A percentile compares a stretch with the other conserved stretches of the same genome.
These are phyloP conservation scores for Ametastegia equiseti DNA, from an alignment of 2,888 invertebrate genomes.

Conservation along the genomic window DNA sequence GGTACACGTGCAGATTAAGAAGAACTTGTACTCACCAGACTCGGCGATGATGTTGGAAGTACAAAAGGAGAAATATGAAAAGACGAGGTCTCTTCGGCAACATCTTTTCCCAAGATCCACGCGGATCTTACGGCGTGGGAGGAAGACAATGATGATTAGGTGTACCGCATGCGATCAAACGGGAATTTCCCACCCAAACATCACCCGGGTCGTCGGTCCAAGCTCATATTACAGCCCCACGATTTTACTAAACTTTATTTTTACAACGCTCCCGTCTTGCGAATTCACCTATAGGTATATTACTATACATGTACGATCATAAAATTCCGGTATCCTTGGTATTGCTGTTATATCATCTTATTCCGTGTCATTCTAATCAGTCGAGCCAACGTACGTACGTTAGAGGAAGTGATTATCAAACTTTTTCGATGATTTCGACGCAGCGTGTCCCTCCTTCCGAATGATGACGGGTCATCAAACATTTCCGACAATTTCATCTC, in stretches of 20 bases:
- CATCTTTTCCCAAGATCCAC: slow-evolving; percentile 35
- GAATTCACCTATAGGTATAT: not conserved
- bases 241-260: not conserved
- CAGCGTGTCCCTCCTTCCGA: no score
- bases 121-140: not conserved
- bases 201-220: not conserved
- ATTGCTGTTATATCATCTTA: not conserved
- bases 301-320: not conserved
- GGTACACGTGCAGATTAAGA: not conserved
- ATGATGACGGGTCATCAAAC: no score
- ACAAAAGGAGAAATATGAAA: slow-evolving; percentile 33
- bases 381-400: no score
- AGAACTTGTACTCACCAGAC: slow-evolving; percentile 25
- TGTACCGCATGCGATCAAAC: slow-evolving; percentile 1
- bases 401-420: no score
- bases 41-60: slow-evolving; percentile 28
- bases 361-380: not conserved
- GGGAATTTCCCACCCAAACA: not conserved
- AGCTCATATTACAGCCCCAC: not conserved
- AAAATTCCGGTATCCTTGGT: not conserved
- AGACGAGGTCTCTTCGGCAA: slow-evolving; percentile 20
- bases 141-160: slow-evolving; percentile 26
- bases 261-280: not conserved
- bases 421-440: no score
- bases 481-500: not conserved